Evolutionary conservation across 2,797 vertebrate species (phyloP), one percentile per base, ranked within the genome.

Genomic region (Coregonus suidteri): DNA sequence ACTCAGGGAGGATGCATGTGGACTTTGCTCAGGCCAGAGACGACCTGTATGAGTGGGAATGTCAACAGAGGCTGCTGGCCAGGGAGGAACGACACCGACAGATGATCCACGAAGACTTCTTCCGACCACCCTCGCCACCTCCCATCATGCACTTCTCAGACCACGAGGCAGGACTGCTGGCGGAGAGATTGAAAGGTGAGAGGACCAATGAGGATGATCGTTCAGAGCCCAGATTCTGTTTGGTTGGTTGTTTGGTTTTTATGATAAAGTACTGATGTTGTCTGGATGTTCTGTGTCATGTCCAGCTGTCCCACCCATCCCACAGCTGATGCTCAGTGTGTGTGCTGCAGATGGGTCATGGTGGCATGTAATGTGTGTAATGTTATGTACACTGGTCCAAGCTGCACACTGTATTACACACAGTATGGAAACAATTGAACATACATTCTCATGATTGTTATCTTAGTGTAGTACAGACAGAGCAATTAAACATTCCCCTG

Each of bases 21-120:
- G 95, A 96, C 83, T 96, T 95, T 69, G 96, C 96, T 0, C 94
- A 96, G 87, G 96, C 96, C 0, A 88, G 95, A 75, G 96, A 96
- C 0, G 96, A 96, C 47, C 91, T 96, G 20, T 96, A 96, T 3
- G 95, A 96, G 83, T 96, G 96, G 96, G 96, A 96, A 54, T 96
- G 96, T 76, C 93, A 93, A 85, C 96, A 96, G 89, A 92, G 95
- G 18, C 93, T 95, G 93, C 86, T 96, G 83, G 95, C 95, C 0
- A 86, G 95, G 0, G 94, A 96, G 83, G 95, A 96, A 77, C 92
- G 95, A 2, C 96, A 95, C 76, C 92, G 95, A 70, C 88, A 93
- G 73, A 86, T 93, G 47, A 86, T 95, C 89, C 94, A 94, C 0
- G 95, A 96, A 83, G 93, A 96, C 18, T 91, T 86, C 14, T 89